Conservation (phyloP, 2,797 vertebrate genomes). For the Esox lucius region DNA sequence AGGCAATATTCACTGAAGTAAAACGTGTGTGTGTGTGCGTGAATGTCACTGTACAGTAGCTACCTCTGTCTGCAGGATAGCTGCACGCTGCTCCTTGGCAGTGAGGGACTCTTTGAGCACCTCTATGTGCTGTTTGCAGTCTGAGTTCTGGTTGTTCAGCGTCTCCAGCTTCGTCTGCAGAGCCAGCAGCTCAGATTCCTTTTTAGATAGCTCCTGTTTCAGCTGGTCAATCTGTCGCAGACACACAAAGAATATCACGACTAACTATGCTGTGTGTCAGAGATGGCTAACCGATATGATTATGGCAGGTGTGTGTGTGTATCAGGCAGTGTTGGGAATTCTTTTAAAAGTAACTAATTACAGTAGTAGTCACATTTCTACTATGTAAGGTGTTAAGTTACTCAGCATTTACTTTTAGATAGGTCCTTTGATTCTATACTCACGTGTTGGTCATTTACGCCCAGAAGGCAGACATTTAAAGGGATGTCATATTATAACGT, state of each 20-base stretch:
- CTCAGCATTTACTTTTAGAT: no score
- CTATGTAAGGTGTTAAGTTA: no score
- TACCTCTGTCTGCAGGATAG: constrained; percentile 99
- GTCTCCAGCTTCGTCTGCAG: constrained; percentile 99
- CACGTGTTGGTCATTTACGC: no score
- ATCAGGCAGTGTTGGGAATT: no score
- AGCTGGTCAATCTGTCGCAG: constrained; percentile 90
- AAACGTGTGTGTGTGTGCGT: neutral
- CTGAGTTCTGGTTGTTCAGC: constrained; percentile 99
- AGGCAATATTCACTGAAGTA: no score
- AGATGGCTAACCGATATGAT: neutral
- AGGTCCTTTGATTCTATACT: no score
- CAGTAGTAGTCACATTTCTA: no score
- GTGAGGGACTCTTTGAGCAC: constrained; percentile 99
- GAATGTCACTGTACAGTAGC: constrained; percentile 68
- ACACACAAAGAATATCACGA: neutral
- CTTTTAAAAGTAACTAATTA: no score
- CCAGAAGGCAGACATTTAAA: no score
- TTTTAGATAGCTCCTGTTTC: constrained; percentile 98
- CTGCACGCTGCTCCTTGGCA: constrained; percentile 99
- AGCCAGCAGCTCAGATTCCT: constrained; percentile 97
- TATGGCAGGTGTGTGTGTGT: neutral
- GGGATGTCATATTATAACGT: no score
- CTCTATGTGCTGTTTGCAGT: constrained; percentile 99
- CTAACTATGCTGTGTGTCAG: neutral